phyloP scores from a whole-genome alignment of 2,797 vertebrate genomes.

The Chrysocyon brachyurus region DNA sequence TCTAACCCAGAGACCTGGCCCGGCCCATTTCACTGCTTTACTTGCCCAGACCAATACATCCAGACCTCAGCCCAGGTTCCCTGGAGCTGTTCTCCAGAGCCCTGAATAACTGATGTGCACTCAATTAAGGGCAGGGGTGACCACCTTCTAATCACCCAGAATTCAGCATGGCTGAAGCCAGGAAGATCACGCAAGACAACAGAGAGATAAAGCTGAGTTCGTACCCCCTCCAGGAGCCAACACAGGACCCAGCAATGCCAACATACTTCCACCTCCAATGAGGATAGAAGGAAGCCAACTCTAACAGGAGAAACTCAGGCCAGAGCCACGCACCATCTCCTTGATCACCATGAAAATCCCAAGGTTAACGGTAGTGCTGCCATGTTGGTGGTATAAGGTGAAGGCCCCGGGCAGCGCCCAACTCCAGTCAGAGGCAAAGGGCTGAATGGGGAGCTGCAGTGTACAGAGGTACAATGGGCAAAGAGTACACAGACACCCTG shows the following conservation, averaged over 20 bases:
- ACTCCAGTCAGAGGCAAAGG: background rate
- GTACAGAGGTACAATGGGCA: background rate
- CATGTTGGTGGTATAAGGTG: background rate
- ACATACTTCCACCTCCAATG: background rate
- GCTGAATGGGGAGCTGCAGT: background rate
- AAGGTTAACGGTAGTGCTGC: background rate
- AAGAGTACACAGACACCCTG: background rate
- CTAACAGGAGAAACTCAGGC: background rate
- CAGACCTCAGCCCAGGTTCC: background rate
- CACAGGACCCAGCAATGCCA: background rate
- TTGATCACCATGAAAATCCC: background rate
- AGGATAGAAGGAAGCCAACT: background rate
- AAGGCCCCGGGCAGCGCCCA: background rate
- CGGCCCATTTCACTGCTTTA: background rate
- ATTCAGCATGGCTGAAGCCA: background rate
- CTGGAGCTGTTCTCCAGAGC: background rate
- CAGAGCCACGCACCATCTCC: background rate
- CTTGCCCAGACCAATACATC: background rate
- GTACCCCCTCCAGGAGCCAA: background rate
- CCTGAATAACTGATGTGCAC: conserved; percentile 15
- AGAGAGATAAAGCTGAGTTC: background rate
- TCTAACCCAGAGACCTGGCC: background rate
- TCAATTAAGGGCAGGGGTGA: background rate
- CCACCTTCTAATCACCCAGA: conserved; percentile 42
- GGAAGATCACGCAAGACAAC: background rate